Conservation (phyloP, 2,797 vertebrate genomes). For the Falco biarmicus region DNA sequence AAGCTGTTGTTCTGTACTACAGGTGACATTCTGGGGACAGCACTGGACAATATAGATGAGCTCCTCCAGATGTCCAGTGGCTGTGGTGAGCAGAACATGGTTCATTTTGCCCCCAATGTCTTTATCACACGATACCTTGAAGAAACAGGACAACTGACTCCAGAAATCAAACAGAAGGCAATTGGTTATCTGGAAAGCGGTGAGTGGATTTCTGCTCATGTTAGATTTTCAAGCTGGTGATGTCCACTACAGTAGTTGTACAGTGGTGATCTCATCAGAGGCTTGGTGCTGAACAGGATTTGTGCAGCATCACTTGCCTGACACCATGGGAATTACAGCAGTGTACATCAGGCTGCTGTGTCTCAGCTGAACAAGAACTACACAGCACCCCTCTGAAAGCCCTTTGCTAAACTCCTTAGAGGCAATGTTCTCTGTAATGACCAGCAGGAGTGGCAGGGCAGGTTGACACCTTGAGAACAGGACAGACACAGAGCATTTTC, state of each 20-base stretch:
- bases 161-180: constrained; percentile 76
- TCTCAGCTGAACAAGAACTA: neutral
- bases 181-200: constrained; percentile 81
- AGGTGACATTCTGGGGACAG: constrained; percentile 89
- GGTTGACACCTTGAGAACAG: neutral
- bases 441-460: neutral
- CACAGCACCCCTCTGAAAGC: accelerated
- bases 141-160: constrained; percentile 83
- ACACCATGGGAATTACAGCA: neutral
- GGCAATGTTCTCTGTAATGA: neutral
- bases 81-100: constrained; percentile 91
- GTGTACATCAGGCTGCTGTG: neutral
- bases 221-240: neutral
- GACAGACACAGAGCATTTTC: neutral
- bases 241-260: neutral
- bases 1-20: neutral
- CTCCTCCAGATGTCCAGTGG: constrained; percentile 88
- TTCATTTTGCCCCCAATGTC: constrained; percentile 87
- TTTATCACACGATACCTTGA: constrained; percentile 87
- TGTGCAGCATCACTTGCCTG: neutral
- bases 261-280: neutral
- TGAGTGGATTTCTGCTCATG: constrained; percentile 57
- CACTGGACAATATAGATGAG: constrained; percentile 84
- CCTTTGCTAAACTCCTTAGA: neutral
- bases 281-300: neutral